Conservation (phyloP, 2,888 invertebrate species). For the Piscicola geometra region DNA sequence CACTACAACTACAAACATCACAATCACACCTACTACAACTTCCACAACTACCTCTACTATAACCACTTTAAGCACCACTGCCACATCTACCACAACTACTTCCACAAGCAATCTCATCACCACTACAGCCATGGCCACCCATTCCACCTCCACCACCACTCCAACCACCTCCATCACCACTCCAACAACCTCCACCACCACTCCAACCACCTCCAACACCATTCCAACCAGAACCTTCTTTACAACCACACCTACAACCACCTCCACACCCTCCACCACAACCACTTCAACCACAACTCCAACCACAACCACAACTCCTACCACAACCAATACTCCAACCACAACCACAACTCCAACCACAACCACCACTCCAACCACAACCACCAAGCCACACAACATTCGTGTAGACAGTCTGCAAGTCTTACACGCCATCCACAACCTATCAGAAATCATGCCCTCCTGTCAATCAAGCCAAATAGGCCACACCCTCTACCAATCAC, state of each 20-base stretch:
- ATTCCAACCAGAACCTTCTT: too few species aligned
- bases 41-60: too few species aligned
- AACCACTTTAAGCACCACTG: too few species aligned
- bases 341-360: not conserved
- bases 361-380: not conserved
- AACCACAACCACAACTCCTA: not conserved
- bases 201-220: not conserved
- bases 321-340: not conserved
- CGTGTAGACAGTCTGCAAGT: conserved; percentile 65
- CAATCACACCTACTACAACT: too few species aligned
- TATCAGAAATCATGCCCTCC: conserved; percentile 58
- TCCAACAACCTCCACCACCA: too few species aligned
- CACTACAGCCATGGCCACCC: too few species aligned
- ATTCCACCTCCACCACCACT: too few species aligned
- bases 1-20: too few species aligned
- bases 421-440: conserved; percentile 68
- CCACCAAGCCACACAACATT: conserved; percentile 46
- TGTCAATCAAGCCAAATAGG: conserved; percentile 53
- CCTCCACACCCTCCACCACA: not conserved
- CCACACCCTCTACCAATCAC: conserved; percentile 60
- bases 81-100: too few species aligned
- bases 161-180: too few species aligned
- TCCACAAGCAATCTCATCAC: too few species aligned
- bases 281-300: not conserved
- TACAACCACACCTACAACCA: not conserved